phyloP scores from a whole-genome alignment of 1,140 invertebrate species.

The Eumaeus atala region DNA sequence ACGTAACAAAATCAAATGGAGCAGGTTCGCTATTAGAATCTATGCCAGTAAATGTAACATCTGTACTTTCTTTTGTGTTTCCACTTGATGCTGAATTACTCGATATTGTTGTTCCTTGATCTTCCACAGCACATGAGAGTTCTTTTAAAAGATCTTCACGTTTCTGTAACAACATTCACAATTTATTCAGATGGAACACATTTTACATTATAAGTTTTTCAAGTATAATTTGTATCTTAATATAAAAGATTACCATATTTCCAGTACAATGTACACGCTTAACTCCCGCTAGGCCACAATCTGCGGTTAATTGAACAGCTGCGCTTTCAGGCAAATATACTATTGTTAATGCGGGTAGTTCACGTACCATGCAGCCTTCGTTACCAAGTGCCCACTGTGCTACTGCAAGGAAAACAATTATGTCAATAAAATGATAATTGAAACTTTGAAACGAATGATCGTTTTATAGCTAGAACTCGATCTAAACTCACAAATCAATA shows the following conservation, averaged over 20 bases:
- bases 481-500: no score
- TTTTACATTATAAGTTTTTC: not conserved
- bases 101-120: slow-evolving; percentile 22
- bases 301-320: slow-evolving; percentile 88
- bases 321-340: slow-evolving; percentile 84
- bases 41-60: slow-evolving; percentile 37
- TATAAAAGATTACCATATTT: slow-evolving; percentile 75
- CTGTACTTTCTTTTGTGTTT: slow-evolving; percentile 35
- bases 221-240: not conserved
- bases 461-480: no score
- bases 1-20: slow-evolving; percentile 44
- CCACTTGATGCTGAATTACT: slow-evolving; percentile 27
- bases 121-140: slow-evolving; percentile 60
- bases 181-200: not conserved
- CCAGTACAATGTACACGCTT: slow-evolving; percentile 80
- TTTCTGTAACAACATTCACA: slow-evolving; percentile 46
- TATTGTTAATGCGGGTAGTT: slow-evolving; percentile 80
- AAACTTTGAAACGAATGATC: no score
- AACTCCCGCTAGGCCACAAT: slow-evolving; percentile 91
- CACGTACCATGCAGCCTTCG: slow-evolving; percentile 78
- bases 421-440: not conserved
- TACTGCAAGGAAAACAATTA: slow-evolving; percentile 64
- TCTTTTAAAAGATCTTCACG: slow-evolving; percentile 62
- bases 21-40: slow-evolving; percentile 38
- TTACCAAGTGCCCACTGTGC: slow-evolving; percentile 79